These are phyloP conservation scores for Lota lota DNA, from an alignment of 2,113 vertebrate genomes.

Conservation along the genomic window DNA sequence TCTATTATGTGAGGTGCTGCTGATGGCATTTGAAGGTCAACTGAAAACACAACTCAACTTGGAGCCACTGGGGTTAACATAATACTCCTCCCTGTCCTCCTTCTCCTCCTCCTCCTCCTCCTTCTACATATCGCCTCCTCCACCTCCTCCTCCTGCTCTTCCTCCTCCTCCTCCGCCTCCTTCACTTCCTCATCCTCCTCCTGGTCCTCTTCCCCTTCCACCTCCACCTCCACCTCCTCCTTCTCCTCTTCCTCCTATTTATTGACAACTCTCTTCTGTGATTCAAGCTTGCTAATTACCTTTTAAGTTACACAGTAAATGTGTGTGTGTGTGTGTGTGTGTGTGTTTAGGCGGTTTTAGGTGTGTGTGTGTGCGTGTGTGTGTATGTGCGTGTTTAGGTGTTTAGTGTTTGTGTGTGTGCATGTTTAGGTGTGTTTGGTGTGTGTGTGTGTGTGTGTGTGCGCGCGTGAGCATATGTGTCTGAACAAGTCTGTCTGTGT, in stretches of 20 bases:
- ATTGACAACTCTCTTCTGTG: conserved; percentile 64
- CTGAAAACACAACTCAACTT: conserved; percentile 29
- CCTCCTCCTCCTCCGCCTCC: too few species aligned
- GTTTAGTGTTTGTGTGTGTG: neutral
- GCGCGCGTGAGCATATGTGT: conserved; percentile 23
- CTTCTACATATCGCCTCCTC: too few species aligned
- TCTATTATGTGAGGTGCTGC: conserved; percentile 20
- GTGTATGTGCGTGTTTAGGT: conserved; percentile 34
- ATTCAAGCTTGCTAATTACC: conserved; percentile 64
- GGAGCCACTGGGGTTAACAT: too few species aligned
- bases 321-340: conserved; percentile 11
- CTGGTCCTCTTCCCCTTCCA: too few species aligned
- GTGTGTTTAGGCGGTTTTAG: too few species aligned
- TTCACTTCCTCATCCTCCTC: conserved; percentile 7
- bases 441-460: conserved; percentile 17
- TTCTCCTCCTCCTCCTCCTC: conserved; percentile 32
- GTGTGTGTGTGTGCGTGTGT: conserved; percentile 1
- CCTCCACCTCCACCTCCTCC: too few species aligned
- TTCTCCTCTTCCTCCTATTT: conserved; percentile 52
- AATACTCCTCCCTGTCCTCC: conserved; percentile 31
- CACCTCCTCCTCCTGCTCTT: too few species aligned
- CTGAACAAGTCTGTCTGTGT: conserved; percentile 7
- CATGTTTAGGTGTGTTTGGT: conserved; percentile 3
- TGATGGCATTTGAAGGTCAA: conserved; percentile 58
- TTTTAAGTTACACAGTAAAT: conserved; percentile 63